Conservation (phyloP, 1,140 invertebrate genomes). For the Bombus pascuorum region DNA sequence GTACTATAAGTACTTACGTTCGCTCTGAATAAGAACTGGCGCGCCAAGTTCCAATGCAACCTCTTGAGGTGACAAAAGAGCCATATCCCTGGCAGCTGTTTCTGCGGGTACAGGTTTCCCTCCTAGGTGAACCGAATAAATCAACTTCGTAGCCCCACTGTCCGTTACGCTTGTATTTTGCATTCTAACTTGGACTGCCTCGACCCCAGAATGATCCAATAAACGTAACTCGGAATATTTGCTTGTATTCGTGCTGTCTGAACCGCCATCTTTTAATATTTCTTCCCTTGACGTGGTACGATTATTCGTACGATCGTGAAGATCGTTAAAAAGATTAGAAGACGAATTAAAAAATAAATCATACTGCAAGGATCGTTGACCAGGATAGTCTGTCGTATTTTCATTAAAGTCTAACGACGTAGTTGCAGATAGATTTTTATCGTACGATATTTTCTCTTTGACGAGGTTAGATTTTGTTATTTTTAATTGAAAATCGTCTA, state of each 20-base stretch:
- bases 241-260: neutral
- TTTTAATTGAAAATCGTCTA: conserved; percentile 12
- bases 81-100: conserved; percentile 91
- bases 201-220: conserved; percentile 52
- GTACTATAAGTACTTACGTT: conserved; percentile 85
- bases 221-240: conserved; percentile 54
- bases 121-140: conserved; percentile 90
- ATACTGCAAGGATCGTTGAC: neutral
- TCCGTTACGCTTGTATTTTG: conserved; percentile 76
- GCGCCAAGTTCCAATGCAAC: conserved; percentile 88
- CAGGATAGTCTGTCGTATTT: neutral
- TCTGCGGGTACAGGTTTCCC: conserved; percentile 89
- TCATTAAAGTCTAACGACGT: no score
- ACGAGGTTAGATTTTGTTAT: conserved; percentile 26
- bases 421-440: neutral
- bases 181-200: conserved; percentile 79
- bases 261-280: neutral
- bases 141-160: conserved; percentile 78
- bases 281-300: neutral
- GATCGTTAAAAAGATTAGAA: neutral
- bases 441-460: neutral
- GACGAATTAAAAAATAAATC: neutral
- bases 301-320: neutral
- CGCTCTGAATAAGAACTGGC: conserved; percentile 90
- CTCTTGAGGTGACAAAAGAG: conserved; percentile 88